These are phyloP conservation scores for Craseonycteris thonglongyai DNA, from an alignment of 2,113 vertebrate species.

Conservation along the genomic window DNA sequence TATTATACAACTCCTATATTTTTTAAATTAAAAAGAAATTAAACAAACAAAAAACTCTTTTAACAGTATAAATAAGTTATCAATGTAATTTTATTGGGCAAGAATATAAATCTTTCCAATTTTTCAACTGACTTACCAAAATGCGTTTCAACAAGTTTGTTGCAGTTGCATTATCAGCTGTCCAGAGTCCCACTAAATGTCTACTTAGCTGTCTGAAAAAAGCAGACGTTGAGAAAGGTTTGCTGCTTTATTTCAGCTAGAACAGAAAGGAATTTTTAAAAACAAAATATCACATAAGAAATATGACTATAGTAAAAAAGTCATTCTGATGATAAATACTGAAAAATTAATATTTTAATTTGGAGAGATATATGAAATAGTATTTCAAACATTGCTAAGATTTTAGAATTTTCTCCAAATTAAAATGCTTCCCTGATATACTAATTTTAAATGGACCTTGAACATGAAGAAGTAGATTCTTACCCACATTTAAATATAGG, in stretches of 20 bases:
- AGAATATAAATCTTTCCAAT: neutral
- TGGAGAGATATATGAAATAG: neutral
- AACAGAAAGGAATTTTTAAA: constrained; percentile 73
- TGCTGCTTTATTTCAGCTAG: constrained; percentile 72
- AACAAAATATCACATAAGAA: constrained; percentile 70
- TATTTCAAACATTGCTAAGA: neutral
- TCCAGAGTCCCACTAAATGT: constrained; percentile 98
- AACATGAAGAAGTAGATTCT: neutral
- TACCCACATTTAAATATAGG: constrained; percentile 8
- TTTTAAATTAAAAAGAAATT: neutral
- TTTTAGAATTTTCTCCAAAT: constrained; percentile 30
- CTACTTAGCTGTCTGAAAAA: constrained; percentile 94
- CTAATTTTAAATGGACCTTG: neutral
- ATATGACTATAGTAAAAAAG: constrained; percentile 36
- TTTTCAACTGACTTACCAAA: constrained; percentile 85
- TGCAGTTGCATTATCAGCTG: constrained; percentile 92
- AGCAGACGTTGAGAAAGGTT: constrained; percentile 72
- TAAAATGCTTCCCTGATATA: constrained; percentile 13
- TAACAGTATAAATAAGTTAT: neutral
- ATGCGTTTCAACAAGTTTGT: constrained; percentile 96
- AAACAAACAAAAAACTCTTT: neutral
- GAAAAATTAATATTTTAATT: constrained; percentile 32
- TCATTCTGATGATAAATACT: constrained; percentile 32
- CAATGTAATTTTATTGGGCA: neutral
- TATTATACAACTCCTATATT: neutral